Evolutionary conservation across 2,113 vertebrate genomes (phyloP).

Genomic region (Syrmaticus mikado): DNA sequence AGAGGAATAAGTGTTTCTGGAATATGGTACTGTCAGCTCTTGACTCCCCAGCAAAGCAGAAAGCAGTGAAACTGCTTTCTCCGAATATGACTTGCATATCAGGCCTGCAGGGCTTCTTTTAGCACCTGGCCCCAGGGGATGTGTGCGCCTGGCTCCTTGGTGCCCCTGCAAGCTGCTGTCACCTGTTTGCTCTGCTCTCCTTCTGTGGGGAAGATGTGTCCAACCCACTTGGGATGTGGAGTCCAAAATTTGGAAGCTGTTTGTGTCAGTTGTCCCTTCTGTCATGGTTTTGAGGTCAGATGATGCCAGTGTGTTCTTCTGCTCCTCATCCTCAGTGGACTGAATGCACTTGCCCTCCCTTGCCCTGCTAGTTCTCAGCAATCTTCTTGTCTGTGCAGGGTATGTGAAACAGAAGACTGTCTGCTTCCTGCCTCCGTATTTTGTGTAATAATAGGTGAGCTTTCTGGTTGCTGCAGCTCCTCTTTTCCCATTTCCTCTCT

Average conservation of each 20-base stretch:
- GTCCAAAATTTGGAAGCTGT: neutral
- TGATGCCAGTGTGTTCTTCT: neutral
- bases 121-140: neutral
- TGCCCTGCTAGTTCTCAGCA: neutral
- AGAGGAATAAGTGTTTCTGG: neutral
- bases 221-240: neutral
- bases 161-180: neutral
- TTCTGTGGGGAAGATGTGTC: too few species aligned
- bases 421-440: neutral
- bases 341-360: neutral
- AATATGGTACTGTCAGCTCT: neutral
- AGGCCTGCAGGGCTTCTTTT: neutral
- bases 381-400: neutral
- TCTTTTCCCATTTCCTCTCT: neutral
- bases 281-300: neutral
- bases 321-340: neutral
- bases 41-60: neutral
- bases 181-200: neutral
- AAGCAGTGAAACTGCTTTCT: neutral
- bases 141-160: rapidly evolving
- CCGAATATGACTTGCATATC: neutral
- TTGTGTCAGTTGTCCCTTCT: neutral
- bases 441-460: neutral
- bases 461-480: neutral
- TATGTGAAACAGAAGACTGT: neutral